Evolutionary conservation across 2,888 invertebrate species (phyloP), one percentile per base, ranked within the genome.

Genomic region (Caenorhabditis angaria): DNA sequence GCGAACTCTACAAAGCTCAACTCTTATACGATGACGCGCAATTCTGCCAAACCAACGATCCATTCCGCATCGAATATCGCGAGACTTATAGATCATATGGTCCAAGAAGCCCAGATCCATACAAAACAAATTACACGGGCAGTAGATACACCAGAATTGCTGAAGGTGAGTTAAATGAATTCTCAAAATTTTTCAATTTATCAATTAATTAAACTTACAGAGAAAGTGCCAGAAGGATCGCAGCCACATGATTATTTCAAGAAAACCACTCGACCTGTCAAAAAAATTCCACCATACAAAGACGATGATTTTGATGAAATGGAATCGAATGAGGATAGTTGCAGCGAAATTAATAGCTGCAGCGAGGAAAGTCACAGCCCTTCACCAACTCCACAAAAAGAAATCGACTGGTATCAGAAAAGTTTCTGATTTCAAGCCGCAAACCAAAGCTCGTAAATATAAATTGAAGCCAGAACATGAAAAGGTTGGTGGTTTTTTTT

Each of bases 371-470:
- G 51, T 22, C 18, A 25, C n/a, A 22, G 24, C n/a, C 22, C 51
- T 3, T 1, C 25, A 14, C 4, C 50, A 50, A 20, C 50, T 50
- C 50, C 20, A 50, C 48, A 50, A 50, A 22, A 50, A 24, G 18
- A 12, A 6, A 10, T 18, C 5, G 3, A 3, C 41, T 18, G 18
- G 18, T 12, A 41, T 18, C 10, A 10, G 2, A 6, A 12, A 12
- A 12, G 20, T n/a, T 14, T 41, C 3, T 20, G 47, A 25, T 29
- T 74, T 50, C 60, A 62, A 28, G 0, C 70, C 74, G 4, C 51
- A 57, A 51, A 76, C 76, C 18, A 67, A 64, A 25, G 76, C 76
- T 29, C 35, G 76, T 22, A 68, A 72, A 41, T 76, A 76, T 61
- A 59, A 62, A 14, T 53, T 72, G 65, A 72, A 72, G 62, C 59